Base-by-base conservation (phyloP, 2,888 invertebrate species). In the Prosopocoilus inquinatus region DNA sequence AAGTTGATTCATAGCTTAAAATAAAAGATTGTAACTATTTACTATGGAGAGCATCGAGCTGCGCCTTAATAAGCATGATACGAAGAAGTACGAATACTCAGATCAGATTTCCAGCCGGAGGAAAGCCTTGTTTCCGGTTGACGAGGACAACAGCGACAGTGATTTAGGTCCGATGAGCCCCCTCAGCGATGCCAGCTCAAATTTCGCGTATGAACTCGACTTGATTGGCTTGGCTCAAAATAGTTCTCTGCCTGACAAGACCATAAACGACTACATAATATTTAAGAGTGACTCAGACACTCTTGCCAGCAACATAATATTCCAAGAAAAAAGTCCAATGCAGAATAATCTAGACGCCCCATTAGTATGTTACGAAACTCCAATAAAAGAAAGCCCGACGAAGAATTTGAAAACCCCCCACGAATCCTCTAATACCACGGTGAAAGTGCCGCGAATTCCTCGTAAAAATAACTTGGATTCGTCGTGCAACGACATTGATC, bases 41-140 rank as follows among this genome's bases (percentile, higher is more conserved):
- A 11, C 5, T 41, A 41, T 41, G 41, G 41, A 41, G 1, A 8
- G 9, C 7, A 41, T 15, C 3, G 9, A n/a, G 16, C 41, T 9
- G 7, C 12, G 9, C 4, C 9, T 11, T 9, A 41, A 41, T 41
- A 13, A 41, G 15, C 13, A 59, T 35, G 35, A 56, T 57, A 50
- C 52, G 63, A 15, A 32, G 16, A 53, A 38, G 41, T 57, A 57
- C 15, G 48, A 53, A 44, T 79, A 80, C 60, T 85, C 86, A 1
- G 83, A 85, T 2, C 81, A 81, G 66, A 78, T 85, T 71, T 79
- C 83, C 0, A 84, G 84, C 62, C 79, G 86, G 28, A 82, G 86
- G 61, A 82, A 83, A 61, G 76, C 87, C 60, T 87, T 88, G 67
- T 81, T 81, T 15, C 61, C 67, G 2, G 41, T 62, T n/a, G 61